Conservation (phyloP, 2,113 vertebrate genomes). For the Aptenodytes forsteri region DNA sequence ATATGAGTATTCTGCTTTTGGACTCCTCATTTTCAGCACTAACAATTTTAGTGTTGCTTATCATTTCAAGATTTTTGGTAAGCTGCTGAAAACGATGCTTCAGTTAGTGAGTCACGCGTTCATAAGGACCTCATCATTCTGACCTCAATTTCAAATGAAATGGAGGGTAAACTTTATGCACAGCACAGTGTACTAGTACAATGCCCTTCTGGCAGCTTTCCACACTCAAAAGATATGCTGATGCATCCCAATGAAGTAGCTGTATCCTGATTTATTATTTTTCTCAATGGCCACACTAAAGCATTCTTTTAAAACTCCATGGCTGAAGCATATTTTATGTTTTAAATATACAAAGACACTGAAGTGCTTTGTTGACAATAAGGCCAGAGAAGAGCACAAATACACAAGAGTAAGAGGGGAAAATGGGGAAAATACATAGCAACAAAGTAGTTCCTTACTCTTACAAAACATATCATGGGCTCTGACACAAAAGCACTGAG, state of each 20-base stretch:
- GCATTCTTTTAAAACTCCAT: background rate
- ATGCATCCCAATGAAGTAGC: background rate
- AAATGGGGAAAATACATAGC: background rate
- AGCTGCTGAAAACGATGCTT: background rate
- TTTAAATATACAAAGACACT: background rate
- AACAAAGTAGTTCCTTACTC: background rate
- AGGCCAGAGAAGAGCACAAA: background rate
- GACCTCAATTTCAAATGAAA: background rate
- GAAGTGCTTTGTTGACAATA: background rate
- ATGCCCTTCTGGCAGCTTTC: background rate
- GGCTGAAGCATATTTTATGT: background rate
- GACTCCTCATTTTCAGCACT: background rate
- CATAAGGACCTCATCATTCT: background rate
- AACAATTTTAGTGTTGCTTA: background rate
- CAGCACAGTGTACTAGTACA: background rate
- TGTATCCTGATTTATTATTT: background rate
- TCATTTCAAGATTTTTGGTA: background rate
- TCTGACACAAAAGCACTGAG: background rate
- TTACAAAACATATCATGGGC: background rate
- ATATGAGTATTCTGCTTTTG: background rate
- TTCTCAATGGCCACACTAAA: background rate
- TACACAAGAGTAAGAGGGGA: background rate
- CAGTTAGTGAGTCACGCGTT: background rate
- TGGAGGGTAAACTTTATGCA: background rate
- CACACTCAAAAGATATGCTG: background rate